These are phyloP conservation scores for Microtus oregoni DNA, from an alignment of 2,113 vertebrate genomes.

Conservation along the genomic window DNA sequence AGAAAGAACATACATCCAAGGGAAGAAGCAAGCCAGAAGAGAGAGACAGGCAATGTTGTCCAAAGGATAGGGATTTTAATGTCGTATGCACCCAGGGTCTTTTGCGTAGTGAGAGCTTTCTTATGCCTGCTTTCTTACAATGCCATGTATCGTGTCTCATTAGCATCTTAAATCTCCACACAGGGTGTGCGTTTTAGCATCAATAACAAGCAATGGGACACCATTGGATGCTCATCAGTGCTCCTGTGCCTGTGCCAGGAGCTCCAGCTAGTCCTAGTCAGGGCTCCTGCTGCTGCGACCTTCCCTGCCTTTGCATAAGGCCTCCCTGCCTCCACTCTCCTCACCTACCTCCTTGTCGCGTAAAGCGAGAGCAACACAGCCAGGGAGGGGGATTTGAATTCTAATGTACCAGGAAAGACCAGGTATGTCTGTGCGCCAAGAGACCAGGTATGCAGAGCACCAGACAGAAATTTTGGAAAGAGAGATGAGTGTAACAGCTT, in stretches of 20 bases:
- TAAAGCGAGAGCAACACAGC: background rate
- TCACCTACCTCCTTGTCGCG: background rate
- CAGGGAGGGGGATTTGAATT: background rate
- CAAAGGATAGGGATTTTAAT: background rate
- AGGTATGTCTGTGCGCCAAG: background rate
- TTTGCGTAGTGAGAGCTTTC: background rate
- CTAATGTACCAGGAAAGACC: background rate
- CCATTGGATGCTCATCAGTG: background rate
- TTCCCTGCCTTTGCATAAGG: background rate
- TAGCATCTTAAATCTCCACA: background rate
- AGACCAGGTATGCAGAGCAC: background rate
- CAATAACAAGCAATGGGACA: background rate
- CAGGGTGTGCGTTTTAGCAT: background rate
- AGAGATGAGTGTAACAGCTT: background rate
- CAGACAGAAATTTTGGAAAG: background rate
- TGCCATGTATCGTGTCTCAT: no score
- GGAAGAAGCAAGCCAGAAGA: background rate
- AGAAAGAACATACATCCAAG: background rate
- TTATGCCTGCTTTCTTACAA: background rate
- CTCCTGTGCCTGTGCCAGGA: no score
- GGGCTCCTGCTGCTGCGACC: background rate
- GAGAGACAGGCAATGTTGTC: background rate
- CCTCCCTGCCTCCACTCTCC: background rate
- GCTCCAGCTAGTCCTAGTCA: background rate
- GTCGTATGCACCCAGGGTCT: background rate